Evolutionary conservation across 37 sponge, comb jelly and placozoan genomes (phyloP).

Genomic region (Petrosia ficiformis): DNA sequence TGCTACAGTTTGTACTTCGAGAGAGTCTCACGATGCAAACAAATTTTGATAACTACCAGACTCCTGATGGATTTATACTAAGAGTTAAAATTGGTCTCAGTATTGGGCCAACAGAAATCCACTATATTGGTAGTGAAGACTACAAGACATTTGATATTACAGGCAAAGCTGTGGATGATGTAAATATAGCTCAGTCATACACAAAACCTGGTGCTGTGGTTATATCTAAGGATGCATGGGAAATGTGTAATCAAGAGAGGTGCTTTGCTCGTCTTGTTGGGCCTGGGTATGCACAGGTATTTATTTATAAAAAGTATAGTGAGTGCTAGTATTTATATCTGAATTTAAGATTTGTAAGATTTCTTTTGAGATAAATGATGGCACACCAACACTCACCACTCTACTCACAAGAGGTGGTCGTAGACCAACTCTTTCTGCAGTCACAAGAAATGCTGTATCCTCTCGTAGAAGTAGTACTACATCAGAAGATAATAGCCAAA

Average conservation of each 20-base stretch:
- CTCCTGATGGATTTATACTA: slow-evolving; percentile 47
- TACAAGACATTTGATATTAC: slow-evolving; percentile 71
- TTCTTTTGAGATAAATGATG: too few species aligned
- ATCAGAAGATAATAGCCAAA: too few species aligned
- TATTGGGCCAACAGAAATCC: slow-evolving; percentile 63
- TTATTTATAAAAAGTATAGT: neutral
- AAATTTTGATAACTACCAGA: slow-evolving; percentile 71
- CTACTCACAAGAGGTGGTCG: too few species aligned
- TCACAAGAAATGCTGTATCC: too few species aligned
- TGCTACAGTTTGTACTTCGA: slow-evolving; percentile 47
- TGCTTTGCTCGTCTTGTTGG: neutral
- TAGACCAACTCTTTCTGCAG: too few species aligned
- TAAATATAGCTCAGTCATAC: slow-evolving; percentile 71
- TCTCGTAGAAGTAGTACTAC: too few species aligned
- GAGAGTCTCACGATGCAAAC: slow-evolving; percentile 73
- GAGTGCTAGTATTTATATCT: too few species aligned
- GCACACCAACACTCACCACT: too few species aligned
- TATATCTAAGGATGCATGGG: slow-evolving; percentile 71
- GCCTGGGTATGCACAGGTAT: neutral
- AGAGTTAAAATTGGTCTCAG: slow-evolving; percentile 79
- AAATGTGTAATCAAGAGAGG: slow-evolving; percentile 21
- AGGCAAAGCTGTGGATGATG: slow-evolving; percentile 85
- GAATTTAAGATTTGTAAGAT: too few species aligned
- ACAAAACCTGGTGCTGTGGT: slow-evolving; percentile 79
- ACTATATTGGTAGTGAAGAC: slow-evolving; percentile 59